phyloP scores from a whole-genome alignment of 1,140 invertebrate species.

The Drosophila cardini region DNA sequence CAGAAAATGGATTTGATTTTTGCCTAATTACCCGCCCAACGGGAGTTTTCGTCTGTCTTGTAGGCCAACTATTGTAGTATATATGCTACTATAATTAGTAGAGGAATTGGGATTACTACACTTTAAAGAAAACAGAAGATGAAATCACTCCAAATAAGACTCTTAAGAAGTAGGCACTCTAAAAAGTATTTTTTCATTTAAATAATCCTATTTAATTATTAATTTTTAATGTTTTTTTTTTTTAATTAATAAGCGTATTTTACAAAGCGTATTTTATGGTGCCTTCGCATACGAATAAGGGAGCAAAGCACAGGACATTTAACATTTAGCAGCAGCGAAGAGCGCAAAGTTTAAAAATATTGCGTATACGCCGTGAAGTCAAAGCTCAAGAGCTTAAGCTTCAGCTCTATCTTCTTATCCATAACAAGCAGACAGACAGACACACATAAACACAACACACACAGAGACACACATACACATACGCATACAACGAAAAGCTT shows the following conservation, averaged over 20 bases:
- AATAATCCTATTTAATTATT: not conserved
- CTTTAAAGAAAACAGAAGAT: no score
- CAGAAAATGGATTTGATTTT: no score
- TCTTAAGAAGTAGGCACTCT: no score
- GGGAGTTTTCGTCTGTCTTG: no score
- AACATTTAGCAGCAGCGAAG: not conserved
- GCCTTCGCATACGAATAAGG: not conserved
- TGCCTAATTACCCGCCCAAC: no score
- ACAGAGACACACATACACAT: not conserved
- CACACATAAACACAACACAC: not conserved
- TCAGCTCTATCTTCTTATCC: slow-evolving; percentile 27
- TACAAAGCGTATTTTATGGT: not conserved
- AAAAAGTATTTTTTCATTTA: no score
- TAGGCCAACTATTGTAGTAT: no score
- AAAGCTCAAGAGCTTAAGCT: slow-evolving; percentile 44
- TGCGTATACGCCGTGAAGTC: slow-evolving; percentile 45
- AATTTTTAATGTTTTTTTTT: not conserved
- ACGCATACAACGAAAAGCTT: slow-evolving; percentile 29
- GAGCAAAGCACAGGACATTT: not conserved
- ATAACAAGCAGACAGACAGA: not conserved
- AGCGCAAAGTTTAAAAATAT: slow-evolving; percentile 39
- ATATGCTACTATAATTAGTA: no score
- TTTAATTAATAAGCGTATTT: not conserved
- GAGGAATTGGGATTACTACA: no score
- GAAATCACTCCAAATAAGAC: no score